phyloP scores from a whole-genome alignment of 2,113 vertebrate species.

The Daboia siamensis region DNA sequence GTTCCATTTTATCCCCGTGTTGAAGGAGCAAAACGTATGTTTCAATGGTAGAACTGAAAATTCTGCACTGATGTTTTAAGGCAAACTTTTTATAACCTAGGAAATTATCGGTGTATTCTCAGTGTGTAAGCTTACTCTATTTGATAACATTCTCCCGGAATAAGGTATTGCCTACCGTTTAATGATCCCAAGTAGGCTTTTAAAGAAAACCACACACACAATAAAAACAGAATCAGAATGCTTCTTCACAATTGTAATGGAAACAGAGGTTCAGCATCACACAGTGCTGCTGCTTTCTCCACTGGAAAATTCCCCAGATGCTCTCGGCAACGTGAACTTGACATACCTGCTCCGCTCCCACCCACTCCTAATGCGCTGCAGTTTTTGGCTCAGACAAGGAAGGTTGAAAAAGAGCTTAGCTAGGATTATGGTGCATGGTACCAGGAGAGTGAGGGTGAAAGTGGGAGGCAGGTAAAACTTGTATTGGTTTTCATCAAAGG shows the following conservation, averaged over 20 bases:
- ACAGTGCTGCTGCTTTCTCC: constrained; percentile 64
- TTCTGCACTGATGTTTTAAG: constrained; percentile 52
- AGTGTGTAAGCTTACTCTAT: constrained; percentile 22
- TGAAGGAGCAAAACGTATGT: neutral
- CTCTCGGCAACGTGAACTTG: constrained; percentile 60
- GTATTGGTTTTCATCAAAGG: constrained; percentile 79
- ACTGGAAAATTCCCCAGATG: constrained; percentile 35
- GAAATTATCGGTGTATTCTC: constrained; percentile 41
- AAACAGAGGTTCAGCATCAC: constrained; percentile 26
- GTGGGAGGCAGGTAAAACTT: constrained; percentile 88
- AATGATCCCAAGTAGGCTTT: constrained; percentile 27
- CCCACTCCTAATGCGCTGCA: constrained; percentile 83
- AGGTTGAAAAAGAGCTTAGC: constrained; percentile 74
- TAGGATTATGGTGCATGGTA: constrained; percentile 79
- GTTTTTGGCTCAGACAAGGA: constrained; percentile 77
- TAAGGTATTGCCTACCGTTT: constrained; percentile 35
- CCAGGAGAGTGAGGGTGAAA: constrained; percentile 80
- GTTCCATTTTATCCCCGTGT: neutral
- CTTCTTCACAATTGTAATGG: constrained; percentile 32
- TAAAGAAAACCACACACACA: constrained; percentile 37
- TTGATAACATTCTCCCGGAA: constrained; percentile 14
- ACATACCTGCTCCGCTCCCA: constrained; percentile 77
- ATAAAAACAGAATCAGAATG: constrained; percentile 34
- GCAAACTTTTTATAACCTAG: constrained; percentile 36
- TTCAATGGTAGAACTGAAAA: neutral